Evolutionary conservation across 2,113 vertebrate genomes (phyloP).

Genomic region (Anser brachyrhynchus): DNA sequence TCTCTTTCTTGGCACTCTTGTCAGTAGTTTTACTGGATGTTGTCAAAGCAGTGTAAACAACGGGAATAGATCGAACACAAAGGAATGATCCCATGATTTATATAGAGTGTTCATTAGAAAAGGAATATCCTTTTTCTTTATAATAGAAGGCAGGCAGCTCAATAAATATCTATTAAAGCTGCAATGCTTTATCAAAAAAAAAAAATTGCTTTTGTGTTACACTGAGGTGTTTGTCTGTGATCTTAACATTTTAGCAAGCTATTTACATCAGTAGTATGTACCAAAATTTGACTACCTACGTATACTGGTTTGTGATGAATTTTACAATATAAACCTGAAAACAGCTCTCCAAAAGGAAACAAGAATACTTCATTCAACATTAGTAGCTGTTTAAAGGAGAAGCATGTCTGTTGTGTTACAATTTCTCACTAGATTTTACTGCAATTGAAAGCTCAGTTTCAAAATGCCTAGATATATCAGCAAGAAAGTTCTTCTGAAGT

Average conservation of each 20-base stretch:
- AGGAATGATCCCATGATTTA: constrained; percentile 2
- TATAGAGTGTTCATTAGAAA: neutral
- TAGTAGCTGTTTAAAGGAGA: neutral
- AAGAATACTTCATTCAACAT: neutral
- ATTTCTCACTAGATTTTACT: neutral
- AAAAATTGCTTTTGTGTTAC: neutral
- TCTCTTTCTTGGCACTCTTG: constrained; percentile 28
- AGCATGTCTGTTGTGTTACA: neutral
- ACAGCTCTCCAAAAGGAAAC: neutral
- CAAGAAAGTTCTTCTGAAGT: neutral
- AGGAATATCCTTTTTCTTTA: neutral
- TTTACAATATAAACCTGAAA: neutral
- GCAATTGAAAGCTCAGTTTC: neutral
- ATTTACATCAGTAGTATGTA: neutral
- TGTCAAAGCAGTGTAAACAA: constrained; percentile 8
- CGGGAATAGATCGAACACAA: constrained; percentile 28
- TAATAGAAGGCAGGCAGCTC: neutral
- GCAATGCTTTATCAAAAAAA: neutral
- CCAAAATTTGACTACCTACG: constrained; percentile 9
- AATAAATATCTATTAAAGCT: neutral
- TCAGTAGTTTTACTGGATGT: constrained; percentile 51
- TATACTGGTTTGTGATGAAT: neutral
- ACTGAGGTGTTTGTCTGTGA: neutral
- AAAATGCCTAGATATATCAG: neutral
- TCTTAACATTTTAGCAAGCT: neutral